A percentile compares a stretch with the other conserved stretches of the same genome.
Evolutionary conservation across 2,797 vertebrate genomes (phyloP).

Genomic region (Liparis tanakae): DNA sequence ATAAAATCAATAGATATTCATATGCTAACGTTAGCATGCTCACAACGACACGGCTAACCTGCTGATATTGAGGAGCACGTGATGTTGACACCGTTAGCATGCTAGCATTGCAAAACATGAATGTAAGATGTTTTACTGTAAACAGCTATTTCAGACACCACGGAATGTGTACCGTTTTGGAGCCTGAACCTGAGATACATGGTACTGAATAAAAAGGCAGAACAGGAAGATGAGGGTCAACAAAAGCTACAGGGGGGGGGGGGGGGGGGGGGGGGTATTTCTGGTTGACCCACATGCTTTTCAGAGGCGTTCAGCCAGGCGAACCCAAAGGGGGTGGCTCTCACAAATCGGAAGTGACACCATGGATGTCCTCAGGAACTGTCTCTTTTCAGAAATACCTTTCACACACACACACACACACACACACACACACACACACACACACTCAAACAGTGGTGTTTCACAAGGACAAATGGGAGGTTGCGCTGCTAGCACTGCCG

Average conservation of each 20-base stretch:
- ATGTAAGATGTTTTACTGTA: neutral
- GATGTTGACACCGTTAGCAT: neutral
- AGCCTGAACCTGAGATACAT: slow-evolving; percentile 14
- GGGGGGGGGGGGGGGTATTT: slow-evolving; percentile 59
- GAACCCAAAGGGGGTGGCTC: slow-evolving; percentile 53
- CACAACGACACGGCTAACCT: neutral
- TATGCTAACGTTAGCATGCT: neutral
- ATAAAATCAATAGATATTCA: neutral
- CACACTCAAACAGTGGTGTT: slow-evolving; percentile 37
- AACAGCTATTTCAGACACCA: neutral
- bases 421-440: neutral
- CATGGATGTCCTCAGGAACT: slow-evolving; percentile 63
- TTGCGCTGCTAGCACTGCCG: slow-evolving; percentile 24
- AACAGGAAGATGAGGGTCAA: slow-evolving; percentile 60
- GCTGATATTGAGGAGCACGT: neutral
- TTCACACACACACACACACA: slow-evolving; percentile 11
- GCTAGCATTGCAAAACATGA: neutral
- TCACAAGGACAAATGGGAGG: slow-evolving; percentile 66
- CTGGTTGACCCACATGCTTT: slow-evolving; percentile 71
- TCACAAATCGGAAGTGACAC: slow-evolving; percentile 78
- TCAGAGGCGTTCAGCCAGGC: slow-evolving; percentile 53
- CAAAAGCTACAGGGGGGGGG: slow-evolving; percentile 51
- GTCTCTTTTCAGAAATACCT: slow-evolving; percentile 58
- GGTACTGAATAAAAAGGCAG: slow-evolving; percentile 18
- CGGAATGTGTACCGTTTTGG: neutral